These are phyloP conservation scores for Nannobrachium achirus DNA, from an alignment of 2,113 vertebrate species.

Conservation along the genomic window DNA sequence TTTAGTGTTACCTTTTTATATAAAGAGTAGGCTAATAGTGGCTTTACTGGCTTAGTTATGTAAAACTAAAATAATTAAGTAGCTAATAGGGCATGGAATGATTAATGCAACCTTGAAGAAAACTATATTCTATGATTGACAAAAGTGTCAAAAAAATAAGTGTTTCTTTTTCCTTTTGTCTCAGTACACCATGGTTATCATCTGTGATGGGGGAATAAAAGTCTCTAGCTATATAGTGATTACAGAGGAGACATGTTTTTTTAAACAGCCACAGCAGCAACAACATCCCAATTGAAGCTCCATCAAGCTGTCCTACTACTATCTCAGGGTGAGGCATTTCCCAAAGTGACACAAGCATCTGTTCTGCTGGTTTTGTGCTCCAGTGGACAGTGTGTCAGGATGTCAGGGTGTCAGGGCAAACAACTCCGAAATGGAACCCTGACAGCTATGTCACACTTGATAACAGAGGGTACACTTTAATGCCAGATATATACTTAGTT, in stretches of 20 bases:
- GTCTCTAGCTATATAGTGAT: conserved; percentile 19
- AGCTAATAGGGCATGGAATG: no score
- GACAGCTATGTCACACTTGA: conserved; percentile 68
- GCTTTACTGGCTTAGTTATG: no score
- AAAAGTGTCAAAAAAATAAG: no score
- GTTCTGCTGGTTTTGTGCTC: conserved; percentile 63
- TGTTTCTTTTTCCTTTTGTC: no score
- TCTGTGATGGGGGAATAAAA: no score
- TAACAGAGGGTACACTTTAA: conserved; percentile 45
- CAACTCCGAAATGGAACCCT: conserved; percentile 52
- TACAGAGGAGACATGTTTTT: conserved; percentile 32
- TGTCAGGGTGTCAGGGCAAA: conserved; percentile 49
- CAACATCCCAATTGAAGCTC: conserved; percentile 47
- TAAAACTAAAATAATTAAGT: no score
- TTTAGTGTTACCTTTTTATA: no score
- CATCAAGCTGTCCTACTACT: conserved; percentile 21
- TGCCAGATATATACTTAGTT: no score
- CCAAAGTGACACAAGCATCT: conserved; percentile 67
- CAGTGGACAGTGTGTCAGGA: conserved; percentile 47
- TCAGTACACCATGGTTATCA: no score
- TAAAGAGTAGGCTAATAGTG: no score
- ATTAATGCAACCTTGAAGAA: no score
- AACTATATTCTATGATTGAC: no score
- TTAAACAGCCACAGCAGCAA: conserved; percentile 31
- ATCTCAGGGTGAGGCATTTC: conserved; percentile 36